Percentiles rank a stretch among this genome's conserved stretches.
Conservation (phyloP, 2,113 vertebrate species). For the Pan troglodytes region NHGRI_mPanTro3-v2.1_pri NC_086015.1:6318501-6319000, state of each 20-base stretch:
- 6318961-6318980: fast-evolving
- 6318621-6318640: not conserved
- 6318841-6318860: not conserved
- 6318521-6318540: not conserved
- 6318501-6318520: not conserved
- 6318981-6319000: not conserved
- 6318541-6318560: not conserved
- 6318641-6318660: not conserved
- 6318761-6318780: not conserved
- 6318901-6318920: not conserved
- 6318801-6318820: not conserved
- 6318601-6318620: not conserved
- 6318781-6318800: not conserved
- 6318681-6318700: not conserved
- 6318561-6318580: not conserved
- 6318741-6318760: not conserved
- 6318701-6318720: not conserved
- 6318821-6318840: fast-evolving
- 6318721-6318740: not conserved
- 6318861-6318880: not conserved
- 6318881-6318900: no score
- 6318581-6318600: not conserved
- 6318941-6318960: not conserved
- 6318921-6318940: not conserved
- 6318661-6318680: not conserved